phyloP scores from a whole-genome alignment of 1,140 invertebrate genomes.

The Choristoneura fumiferana region DNA sequence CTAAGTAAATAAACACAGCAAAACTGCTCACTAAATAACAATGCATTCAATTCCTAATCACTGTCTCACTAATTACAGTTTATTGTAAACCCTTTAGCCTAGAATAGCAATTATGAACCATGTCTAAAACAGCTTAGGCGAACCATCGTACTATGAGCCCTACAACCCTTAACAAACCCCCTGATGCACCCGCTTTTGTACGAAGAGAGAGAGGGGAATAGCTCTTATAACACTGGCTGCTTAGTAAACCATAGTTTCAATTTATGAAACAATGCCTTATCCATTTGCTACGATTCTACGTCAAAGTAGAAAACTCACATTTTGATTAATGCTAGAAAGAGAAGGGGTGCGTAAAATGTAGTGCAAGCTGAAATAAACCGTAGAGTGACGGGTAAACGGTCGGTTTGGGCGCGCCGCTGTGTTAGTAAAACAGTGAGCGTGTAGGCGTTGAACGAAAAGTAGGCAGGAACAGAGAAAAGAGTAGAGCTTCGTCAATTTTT shows the following conservation, averaged over 20 bases:
- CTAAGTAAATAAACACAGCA: too few relatives aligned
- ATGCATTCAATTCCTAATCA: conserved; percentile 68
- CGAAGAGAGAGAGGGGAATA: conserved; percentile 17
- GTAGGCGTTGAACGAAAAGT: conserved; percentile 76
- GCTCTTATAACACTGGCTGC: conserved; percentile 44
- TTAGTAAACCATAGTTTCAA: conserved; percentile 73
- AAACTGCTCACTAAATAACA: conserved; percentile 51
- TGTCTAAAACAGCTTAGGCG: conserved; percentile 65
- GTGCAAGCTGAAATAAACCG: conserved; percentile 34
- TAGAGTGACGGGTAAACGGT: conserved; percentile 47
- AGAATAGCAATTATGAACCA: conserved; percentile 70
- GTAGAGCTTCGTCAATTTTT: conserved; percentile 51
- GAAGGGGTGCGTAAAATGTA: conserved; percentile 57
- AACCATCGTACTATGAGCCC: conserved; percentile 43
- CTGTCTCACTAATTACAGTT: conserved; percentile 70
- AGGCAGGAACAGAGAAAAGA: conserved; percentile 67
- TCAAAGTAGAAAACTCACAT: conserved; percentile 76
- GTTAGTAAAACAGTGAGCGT: conserved; percentile 70
- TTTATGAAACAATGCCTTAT: conserved; percentile 77
- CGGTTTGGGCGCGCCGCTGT: conserved; percentile 34
- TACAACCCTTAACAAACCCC: conserved; percentile 35
- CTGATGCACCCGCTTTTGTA: neutral
- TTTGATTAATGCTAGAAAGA: conserved; percentile 78
- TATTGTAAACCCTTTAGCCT: conserved; percentile 72
- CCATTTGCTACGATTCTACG: conserved; percentile 75